A percentile compares a stretch with the other conserved stretches of the same genome.
Conservation (phyloP, 2,797 vertebrate genomes). For the Paramormyrops hopkinsi region DNA sequence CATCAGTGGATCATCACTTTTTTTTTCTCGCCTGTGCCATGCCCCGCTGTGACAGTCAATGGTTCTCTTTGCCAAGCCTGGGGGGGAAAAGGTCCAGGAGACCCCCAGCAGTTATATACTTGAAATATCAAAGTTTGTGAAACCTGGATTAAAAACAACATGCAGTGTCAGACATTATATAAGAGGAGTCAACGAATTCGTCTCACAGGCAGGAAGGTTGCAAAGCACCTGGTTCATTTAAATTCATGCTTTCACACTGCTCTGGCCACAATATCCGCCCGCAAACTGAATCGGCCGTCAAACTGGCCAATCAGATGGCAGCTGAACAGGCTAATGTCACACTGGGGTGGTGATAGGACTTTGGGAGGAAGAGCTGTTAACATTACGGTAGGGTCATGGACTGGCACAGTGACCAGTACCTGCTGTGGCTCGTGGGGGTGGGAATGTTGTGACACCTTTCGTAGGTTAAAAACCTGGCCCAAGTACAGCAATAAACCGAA, state of each 20-base stretch:
- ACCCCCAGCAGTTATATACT: not conserved
- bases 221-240: not conserved
- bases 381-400: not conserved
- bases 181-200: not conserved
- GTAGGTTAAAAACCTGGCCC: not conserved
- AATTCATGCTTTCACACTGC: not conserved
- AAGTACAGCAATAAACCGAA: not conserved
- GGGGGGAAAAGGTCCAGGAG: not conserved
- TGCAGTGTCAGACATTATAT: not conserved
- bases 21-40: not conserved
- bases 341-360: not conserved
- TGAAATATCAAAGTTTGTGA: not conserved
- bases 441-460: not conserved
- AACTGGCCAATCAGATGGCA: not conserved
- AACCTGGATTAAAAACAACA: not conserved
- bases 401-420: not conserved
- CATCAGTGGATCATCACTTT: not conserved
- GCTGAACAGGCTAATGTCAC: not conserved
- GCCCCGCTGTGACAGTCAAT: not conserved
- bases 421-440: not conserved
- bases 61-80: not conserved
- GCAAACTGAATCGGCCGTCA: not conserved
- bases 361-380: not conserved
- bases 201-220: not conserved
- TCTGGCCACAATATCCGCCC: not conserved